phyloP scores from a whole-genome alignment of 2,113 vertebrate species.

The Phodopus roborovskii region DNA sequence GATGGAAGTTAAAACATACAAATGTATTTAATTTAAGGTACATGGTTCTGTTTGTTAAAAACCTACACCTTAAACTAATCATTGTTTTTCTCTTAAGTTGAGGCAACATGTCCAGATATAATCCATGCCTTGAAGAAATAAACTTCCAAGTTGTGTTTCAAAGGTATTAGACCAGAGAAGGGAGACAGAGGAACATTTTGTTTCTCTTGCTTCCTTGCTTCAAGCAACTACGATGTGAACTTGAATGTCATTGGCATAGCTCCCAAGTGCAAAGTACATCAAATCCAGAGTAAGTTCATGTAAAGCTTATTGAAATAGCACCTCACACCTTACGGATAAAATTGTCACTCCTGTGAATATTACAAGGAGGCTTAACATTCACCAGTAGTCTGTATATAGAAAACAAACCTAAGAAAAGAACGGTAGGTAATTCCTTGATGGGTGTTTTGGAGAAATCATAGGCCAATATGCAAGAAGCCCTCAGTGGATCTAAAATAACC shows the following conservation, averaged over 20 bases:
- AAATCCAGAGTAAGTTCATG: neutral
- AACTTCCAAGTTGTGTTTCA: neutral
- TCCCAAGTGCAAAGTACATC: neutral
- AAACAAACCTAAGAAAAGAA: neutral
- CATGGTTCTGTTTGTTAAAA: neutral
- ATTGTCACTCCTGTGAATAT: neutral
- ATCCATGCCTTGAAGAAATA: neutral
- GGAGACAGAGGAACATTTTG: neutral
- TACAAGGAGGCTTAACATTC: neutral
- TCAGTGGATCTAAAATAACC: neutral
- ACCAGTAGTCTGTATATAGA: neutral
- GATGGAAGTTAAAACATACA: neutral
- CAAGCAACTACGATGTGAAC: neutral
- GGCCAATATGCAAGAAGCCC: neutral
- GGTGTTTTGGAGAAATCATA: neutral
- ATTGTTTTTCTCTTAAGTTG: neutral
- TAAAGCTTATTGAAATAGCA: neutral
- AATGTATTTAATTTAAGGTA: neutral
- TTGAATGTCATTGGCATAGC: neutral
- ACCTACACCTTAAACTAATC: neutral
- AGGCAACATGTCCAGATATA: neutral
- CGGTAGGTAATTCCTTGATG: neutral
- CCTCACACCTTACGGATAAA: neutral
- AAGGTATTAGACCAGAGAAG: neutral
- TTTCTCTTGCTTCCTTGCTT: slow-evolving; percentile 5